Evolutionary conservation across 2,113 vertebrate species (phyloP).

Genomic region (Atlantisia rogersi): DNA sequence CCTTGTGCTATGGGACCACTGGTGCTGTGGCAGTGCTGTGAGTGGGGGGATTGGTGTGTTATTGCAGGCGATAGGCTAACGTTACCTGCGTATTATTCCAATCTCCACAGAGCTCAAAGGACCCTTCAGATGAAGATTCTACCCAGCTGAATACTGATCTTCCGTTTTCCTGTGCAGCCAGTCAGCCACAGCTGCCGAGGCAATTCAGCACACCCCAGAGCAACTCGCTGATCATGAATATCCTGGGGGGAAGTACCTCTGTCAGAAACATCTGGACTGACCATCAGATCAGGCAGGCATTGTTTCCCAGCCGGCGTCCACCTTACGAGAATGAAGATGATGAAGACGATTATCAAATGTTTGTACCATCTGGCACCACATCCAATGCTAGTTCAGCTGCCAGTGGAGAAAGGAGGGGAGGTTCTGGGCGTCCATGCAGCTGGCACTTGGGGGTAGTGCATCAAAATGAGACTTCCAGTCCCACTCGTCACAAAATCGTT

Average conservation of each 20-base stretch:
- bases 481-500: constrained; percentile 79
- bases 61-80: neutral
- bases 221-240: constrained; percentile 74
- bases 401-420: constrained; percentile 56
- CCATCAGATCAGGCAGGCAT: constrained; percentile 88
- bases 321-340: constrained; percentile 87
- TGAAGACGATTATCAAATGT: constrained; percentile 95
- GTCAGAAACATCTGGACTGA: constrained; percentile 92
- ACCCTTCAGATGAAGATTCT: constrained; percentile 82
- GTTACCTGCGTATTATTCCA: neutral
- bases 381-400: constrained; percentile 74
- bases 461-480: constrained; percentile 67
- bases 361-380: constrained; percentile 83
- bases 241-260: constrained; percentile 75
- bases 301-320: constrained; percentile 88
- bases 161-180: constrained; percentile 47
- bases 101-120: constrained; percentile 82
- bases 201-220: constrained; percentile 75
- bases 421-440: constrained; percentile 87
- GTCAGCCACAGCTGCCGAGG: constrained; percentile 43
- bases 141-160: constrained; percentile 73
- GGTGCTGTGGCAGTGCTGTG: neutral
- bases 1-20: neutral
- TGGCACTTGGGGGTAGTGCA: constrained; percentile 87
- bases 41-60: neutral